These are phyloP conservation scores for Eidolon helvum DNA, from an alignment of 2,113 vertebrate species.

Conservation along the genomic window DNA sequence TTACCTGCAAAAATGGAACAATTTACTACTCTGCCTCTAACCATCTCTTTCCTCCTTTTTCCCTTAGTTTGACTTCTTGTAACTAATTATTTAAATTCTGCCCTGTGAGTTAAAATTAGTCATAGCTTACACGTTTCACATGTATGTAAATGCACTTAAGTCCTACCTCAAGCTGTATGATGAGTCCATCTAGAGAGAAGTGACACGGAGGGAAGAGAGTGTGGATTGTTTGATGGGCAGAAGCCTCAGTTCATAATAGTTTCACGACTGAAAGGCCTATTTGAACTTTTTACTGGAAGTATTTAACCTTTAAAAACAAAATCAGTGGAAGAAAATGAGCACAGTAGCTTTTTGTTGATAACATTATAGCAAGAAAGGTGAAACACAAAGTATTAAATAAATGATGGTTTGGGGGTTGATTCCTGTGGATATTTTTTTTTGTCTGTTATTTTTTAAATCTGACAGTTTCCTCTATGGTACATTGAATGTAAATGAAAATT, in stretches of 20 bases:
- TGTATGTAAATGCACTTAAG: conserved; percentile 87
- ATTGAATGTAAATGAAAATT: conserved; percentile 35
- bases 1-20: conserved; percentile 99
- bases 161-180: conserved; percentile 82
- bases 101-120: conserved; percentile 94
- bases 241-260: conserved; percentile 72
- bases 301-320: conserved; percentile 75
- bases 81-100: conserved; percentile 97
- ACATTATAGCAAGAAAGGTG: neutral
- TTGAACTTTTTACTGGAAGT: conserved; percentile 80
- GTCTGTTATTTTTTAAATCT: conserved; percentile 38
- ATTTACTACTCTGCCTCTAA: conserved; percentile 99
- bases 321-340: conserved; percentile 54
- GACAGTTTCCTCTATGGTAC: conserved; percentile 19
- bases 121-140: conserved; percentile 86
- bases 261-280: conserved; percentile 70
- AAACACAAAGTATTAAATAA: conserved; percentile 55
- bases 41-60: conserved; percentile 96
- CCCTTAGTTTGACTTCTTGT: conserved; percentile 96
- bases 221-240: conserved; percentile 74
- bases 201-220: conserved; percentile 72
- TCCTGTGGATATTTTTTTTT: conserved; percentile 60
- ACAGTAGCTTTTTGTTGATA: conserved; percentile 24
- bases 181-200: conserved; percentile 80
- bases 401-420: neutral